Evolutionary conservation across 1,140 invertebrate species (phyloP).

Genomic region (Muscidifurax raptorellus): DNA sequence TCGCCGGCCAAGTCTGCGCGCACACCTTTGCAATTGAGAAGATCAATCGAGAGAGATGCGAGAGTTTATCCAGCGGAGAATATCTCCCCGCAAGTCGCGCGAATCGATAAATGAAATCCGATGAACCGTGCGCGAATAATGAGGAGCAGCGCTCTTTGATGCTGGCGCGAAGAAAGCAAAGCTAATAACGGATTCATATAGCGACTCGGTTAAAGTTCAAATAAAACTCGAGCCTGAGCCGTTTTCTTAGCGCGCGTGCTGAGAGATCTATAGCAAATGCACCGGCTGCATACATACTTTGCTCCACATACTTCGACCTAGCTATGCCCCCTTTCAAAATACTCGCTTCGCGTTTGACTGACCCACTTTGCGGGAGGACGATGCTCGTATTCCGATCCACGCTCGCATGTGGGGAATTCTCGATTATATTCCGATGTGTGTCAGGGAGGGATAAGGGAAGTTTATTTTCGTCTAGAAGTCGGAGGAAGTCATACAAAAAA

Average conservation of each 20-base stretch:
- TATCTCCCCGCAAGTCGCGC: too few species aligned
- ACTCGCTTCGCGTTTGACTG: neutral
- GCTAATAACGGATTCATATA: too few species aligned
- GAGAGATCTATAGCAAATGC: neutral
- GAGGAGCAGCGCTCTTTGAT: too few species aligned
- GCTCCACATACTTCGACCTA: slow-evolving; percentile 16
- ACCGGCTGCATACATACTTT: neutral
- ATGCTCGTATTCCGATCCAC: neutral
- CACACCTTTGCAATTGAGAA: neutral
- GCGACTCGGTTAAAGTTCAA: too few species aligned
- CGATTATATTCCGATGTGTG: neutral
- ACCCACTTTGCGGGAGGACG: neutral
- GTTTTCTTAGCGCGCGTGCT: too few species aligned
- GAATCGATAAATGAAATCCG: too few species aligned
- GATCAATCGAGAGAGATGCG: neutral
- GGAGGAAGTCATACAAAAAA: neutral
- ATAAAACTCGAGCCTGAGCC: too few species aligned
- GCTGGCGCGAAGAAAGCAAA: neutral
- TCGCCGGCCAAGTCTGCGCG: neutral
- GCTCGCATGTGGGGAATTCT: neutral
- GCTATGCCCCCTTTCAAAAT: neutral
- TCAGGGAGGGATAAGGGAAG: neutral
- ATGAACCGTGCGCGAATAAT: too few species aligned
- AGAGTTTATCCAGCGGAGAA: neutral
- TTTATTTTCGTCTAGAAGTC: neutral